phyloP scores from a whole-genome alignment of 92 coral and sea anemone species.

The Scolanthus callimorphus region DNA sequence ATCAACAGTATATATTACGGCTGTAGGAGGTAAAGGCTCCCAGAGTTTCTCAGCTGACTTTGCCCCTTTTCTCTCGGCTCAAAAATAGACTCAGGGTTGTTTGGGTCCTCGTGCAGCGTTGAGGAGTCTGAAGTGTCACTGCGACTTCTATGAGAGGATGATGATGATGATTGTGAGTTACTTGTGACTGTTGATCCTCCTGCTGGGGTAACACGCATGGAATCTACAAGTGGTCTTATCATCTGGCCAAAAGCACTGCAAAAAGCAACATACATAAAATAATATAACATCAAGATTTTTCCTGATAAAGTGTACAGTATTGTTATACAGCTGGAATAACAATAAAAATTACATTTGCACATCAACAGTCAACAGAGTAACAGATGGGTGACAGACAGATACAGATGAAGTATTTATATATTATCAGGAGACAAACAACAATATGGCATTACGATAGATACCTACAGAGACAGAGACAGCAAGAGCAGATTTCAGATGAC shows the following conservation, averaged over 20 bases:
- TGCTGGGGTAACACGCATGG: constrained; percentile 86
- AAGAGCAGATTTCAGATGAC: too few species aligned
- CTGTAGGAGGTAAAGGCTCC: background rate
- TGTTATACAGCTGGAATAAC: too few species aligned
- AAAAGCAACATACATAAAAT: too few species aligned
- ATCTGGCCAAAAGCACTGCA: constrained; percentile 94
- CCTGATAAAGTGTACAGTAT: too few species aligned
- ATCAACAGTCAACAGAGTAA: background rate
- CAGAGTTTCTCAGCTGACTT: too few species aligned
- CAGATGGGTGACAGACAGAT: too few species aligned
- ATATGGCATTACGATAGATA: too few species aligned
- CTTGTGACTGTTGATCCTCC: constrained; percentile 56
- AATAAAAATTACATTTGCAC: background rate
- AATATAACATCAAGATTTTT: too few species aligned
- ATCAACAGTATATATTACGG: constrained; percentile 24
- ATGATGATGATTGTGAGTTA: constrained; percentile 2
- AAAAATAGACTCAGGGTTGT: constrained; percentile 62
- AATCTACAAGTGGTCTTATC: constrained; percentile 94
- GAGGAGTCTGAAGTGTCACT: background rate
- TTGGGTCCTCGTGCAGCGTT: background rate
- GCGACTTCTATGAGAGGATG: background rate
- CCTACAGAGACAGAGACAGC: too few species aligned
- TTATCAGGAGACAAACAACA: too few species aligned
- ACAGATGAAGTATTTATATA: too few species aligned
- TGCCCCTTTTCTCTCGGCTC: constrained; percentile 62